These are phyloP conservation scores for Hydraecia micacea DNA, from an alignment of 2,888 invertebrate species.

Conservation along the genomic window DNA sequence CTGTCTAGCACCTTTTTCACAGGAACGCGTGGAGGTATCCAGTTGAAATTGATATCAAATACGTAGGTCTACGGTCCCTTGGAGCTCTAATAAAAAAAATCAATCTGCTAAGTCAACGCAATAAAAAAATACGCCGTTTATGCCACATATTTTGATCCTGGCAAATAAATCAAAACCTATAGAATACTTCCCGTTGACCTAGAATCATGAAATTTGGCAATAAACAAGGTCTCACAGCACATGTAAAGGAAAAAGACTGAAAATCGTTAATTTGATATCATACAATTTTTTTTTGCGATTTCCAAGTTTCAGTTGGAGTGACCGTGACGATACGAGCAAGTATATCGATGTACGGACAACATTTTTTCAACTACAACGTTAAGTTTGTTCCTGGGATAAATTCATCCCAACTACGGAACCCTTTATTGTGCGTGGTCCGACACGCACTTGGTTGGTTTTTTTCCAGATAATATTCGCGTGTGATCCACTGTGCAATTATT, in stretches of 20 bases:
- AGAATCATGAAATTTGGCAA: not conserved
- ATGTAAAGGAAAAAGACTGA: not conserved
- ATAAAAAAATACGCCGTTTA: not conserved
- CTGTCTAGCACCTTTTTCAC: no score
- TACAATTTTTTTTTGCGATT: not conserved
- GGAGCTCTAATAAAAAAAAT: no score
- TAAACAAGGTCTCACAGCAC: not conserved
- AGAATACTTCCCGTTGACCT: not conserved
- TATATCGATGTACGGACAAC: not conserved
- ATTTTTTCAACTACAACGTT: not conserved
- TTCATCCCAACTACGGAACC: not conserved
- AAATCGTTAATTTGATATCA: no score
- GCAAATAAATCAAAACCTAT: not conserved
- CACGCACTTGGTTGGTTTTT: not conserved
- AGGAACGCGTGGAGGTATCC: no score
- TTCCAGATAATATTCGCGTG: constrained; percentile 26
- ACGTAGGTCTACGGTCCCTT: no score
- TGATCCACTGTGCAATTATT: constrained; percentile 31
- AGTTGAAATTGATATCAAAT: no score
- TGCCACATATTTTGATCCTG: not conserved
- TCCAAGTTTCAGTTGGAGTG: not conserved
- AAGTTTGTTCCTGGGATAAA: not conserved
- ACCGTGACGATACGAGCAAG: not conserved
- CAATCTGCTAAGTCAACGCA: no score
- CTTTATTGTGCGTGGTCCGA: not conserved